phyloP scores from a whole-genome alignment of 2,113 vertebrate species.

The Anolis carolinensis region DNA sequence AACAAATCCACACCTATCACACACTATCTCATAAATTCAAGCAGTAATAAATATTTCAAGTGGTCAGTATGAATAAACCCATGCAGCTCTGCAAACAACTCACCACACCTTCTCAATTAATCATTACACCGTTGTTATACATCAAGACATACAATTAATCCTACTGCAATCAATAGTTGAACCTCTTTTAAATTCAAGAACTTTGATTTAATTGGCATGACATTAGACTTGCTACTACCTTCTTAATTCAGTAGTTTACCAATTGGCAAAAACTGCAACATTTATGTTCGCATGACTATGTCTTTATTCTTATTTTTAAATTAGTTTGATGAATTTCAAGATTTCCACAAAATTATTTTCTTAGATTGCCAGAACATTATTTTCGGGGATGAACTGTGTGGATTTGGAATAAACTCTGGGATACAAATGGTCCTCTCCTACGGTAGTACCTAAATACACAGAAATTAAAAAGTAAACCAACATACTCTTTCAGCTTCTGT shows the following conservation, averaged over 20 bases:
- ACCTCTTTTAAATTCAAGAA: constrained; percentile 1
- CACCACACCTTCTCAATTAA: neutral
- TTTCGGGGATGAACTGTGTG: neutral
- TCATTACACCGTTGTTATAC: neutral
- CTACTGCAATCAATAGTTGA: neutral
- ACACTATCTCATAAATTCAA: neutral
- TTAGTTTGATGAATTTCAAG: neutral
- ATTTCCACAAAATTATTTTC: too few species aligned
- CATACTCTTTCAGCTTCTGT: neutral
- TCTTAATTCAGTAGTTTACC: neutral
- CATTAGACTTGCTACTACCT: neutral
- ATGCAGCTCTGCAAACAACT: neutral
- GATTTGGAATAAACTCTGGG: neutral
- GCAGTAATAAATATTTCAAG: neutral
- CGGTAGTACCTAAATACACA: neutral
- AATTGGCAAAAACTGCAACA: neutral
- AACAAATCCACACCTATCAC: neutral
- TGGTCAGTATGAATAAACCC: neutral
- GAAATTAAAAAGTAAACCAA: neutral
- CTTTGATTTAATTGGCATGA: neutral
- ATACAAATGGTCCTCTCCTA: neutral
- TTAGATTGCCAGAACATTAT: neutral
- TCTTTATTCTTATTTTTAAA: neutral
- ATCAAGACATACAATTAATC: neutral
- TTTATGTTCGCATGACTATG: neutral